These are phyloP conservation scores for Ochotona curzoniae DNA, from an alignment of 2,113 vertebrate species.

Conservation along the genomic window DNA sequence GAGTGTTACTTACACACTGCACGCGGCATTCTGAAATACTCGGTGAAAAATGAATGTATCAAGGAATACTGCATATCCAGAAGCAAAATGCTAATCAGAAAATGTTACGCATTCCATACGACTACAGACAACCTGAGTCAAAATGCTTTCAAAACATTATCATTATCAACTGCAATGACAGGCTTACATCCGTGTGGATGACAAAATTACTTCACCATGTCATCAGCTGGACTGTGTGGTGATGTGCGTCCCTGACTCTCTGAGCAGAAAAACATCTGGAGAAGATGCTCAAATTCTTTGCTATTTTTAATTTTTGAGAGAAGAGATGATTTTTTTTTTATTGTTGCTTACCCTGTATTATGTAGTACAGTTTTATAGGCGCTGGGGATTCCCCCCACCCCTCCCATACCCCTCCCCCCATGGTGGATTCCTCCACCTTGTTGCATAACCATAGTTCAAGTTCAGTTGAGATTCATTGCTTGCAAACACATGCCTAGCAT, in stretches of 20 bases:
- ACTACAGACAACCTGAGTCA: background rate
- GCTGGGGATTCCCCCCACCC: too few species aligned
- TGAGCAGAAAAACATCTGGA: background rate
- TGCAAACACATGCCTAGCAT: too few species aligned
- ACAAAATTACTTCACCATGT: background rate
- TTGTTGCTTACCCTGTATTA: too few species aligned
- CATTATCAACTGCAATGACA: background rate
- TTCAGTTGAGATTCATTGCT: too few species aligned
- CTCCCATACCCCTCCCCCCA: too few species aligned
- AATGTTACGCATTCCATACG: background rate
- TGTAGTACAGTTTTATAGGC: too few species aligned
- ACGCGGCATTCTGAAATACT: background rate
- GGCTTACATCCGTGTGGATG: background rate
- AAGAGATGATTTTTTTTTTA: background rate
- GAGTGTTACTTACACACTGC: background rate
- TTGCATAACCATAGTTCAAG: too few species aligned
- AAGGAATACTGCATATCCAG: background rate
- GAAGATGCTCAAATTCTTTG: background rate
- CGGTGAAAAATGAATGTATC: background rate
- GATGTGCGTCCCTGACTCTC: background rate
- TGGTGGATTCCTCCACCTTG: too few species aligned
- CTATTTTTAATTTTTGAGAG: background rate
- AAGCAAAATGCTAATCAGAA: constrained; percentile 19
- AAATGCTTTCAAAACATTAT: constrained; percentile 4
- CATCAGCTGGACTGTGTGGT: background rate